Evolutionary conservation across 2,797 vertebrate genomes (phyloP).

Genomic region (Allobates femoralis): DNA sequence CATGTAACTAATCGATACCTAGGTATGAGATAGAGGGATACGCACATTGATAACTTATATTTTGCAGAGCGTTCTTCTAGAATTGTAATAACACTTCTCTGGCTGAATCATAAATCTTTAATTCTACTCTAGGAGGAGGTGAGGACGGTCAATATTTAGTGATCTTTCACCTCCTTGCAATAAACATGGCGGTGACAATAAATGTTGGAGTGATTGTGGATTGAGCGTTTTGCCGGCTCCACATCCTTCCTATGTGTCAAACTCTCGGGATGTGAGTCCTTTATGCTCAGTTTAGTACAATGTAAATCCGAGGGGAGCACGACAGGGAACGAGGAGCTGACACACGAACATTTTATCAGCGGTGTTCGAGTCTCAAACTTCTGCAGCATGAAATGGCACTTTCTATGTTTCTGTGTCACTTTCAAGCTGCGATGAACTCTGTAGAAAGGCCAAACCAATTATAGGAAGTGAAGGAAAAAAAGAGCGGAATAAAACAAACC

Average conservation of each 20-base stretch:
- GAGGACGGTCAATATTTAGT: constrained; percentile 12
- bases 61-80: background rate
- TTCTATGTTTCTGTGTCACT: constrained; percentile 8
- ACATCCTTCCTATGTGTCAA: background rate
- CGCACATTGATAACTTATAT: background rate
- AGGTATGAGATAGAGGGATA: background rate
- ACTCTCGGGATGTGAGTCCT: background rate
- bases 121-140: constrained; percentile 3
- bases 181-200: constrained; percentile 19
- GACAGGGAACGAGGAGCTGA: background rate
- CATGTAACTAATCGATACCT: constrained; percentile 17
- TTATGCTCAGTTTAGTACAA: background rate
- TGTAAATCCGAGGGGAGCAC: background rate
- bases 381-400: background rate
- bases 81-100: background rate
- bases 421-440: background rate
- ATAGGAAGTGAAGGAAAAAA: background rate
- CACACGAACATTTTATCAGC: background rate
- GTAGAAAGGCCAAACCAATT: constrained; percentile 18
- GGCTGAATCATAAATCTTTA: constrained; percentile 2
- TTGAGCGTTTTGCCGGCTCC: constrained; percentile 8
- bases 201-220: background rate
- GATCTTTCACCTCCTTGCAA: constrained; percentile 5
- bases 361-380: background rate
- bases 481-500: background rate